Evolutionary conservation across 2,797 vertebrate genomes (phyloP), one percentile per base, ranked within the genome.

Genomic region (Peromyscus nudipes): DNA sequence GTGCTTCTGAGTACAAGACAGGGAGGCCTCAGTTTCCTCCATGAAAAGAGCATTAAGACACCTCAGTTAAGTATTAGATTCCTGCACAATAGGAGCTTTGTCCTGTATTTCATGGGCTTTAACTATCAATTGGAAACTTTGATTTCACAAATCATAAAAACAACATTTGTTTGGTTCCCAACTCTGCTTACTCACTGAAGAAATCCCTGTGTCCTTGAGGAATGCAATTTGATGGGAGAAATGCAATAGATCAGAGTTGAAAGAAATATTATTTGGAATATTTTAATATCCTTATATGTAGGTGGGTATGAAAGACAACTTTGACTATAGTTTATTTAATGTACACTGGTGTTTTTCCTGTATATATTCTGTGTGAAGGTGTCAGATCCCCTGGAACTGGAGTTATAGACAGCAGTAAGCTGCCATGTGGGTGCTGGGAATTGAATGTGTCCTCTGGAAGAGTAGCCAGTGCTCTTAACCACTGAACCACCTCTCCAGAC

Each of bases 121-220:
- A 64, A 73, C 37, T 94, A 80, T 23, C 73, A 95, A 43, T 29
- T 93, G 57, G 88, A 95, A 95, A 89, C 19, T 43, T 43, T 43
- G 82, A 37, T 60, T 92, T 95, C n/a, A 96, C 40, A 84, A 86
- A 40, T 62, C 25, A 95, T 64, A 95, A 93, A 95, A 94, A 11
- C 75, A 55, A 95, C 25, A 86, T 49, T 37, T 55, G 65, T 84
- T 52, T 52, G 76, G 73, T 89, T 89, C 17, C 3, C 49, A 96
- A 57, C 37, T 89, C 27, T 89, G 67, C 31, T 92, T 57, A 94
- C 71, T 91, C 43, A 96, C 27, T 29, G 0, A 29, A 23, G 31
- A 97, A 43, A 64, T 71, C 40, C 14, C 16, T 25, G 1, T 73
- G 23, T 89, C 67, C 31, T 84, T 71, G 21, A 93, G 23, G 23